Percentiles rank a stretch among this genome's conserved stretches.
phyloP scores from a whole-genome alignment of 2,888 invertebrate species.

The Oscheius sp. region DNA sequence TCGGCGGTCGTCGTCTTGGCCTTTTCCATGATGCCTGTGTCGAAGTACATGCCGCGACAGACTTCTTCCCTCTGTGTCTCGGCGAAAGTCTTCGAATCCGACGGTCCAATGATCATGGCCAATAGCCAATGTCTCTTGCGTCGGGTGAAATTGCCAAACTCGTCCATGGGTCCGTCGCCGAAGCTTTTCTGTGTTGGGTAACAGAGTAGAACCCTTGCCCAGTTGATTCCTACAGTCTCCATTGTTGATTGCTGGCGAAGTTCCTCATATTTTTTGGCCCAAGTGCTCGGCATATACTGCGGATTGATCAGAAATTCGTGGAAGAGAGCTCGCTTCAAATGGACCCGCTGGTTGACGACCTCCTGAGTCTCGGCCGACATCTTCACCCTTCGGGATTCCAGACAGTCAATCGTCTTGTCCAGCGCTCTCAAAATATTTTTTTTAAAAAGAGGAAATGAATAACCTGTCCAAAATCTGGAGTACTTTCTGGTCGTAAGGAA shows the following conservation, averaged over 20 bases:
- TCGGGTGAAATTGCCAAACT: constrained; percentile 49
- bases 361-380: constrained; percentile 47
- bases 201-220: constrained; percentile 46
- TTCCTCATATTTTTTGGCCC: constrained; percentile 48
- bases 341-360: constrained; percentile 44
- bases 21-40: constrained; percentile 46
- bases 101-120: constrained; percentile 45
- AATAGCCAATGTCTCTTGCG: constrained; percentile 39
- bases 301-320: constrained; percentile 50
- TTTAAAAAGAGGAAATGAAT: background rate
- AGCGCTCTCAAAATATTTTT: constrained; percentile 27
- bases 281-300: constrained; percentile 51
- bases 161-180: constrained; percentile 53
- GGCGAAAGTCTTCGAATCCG: constrained; percentile 50
- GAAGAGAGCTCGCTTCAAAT: constrained; percentile 53
- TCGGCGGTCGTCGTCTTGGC: constrained; percentile 22
- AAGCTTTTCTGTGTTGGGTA: constrained; percentile 54
- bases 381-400: constrained; percentile 46
- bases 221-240: constrained; percentile 52
- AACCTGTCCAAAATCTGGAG: constrained; percentile 6
- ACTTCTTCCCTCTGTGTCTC: constrained; percentile 51
- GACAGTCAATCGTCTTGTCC: constrained; percentile 50
- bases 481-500: constrained; percentile 38
- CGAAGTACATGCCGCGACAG: constrained; percentile 46
- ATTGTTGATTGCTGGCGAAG: constrained; percentile 47